A percentile compares a stretch with the other conserved stretches of the same genome.
These are phyloP conservation scores for Germaria angustata DNA, from an alignment of 2,888 invertebrate genomes.

Conservation along the genomic window DNA sequence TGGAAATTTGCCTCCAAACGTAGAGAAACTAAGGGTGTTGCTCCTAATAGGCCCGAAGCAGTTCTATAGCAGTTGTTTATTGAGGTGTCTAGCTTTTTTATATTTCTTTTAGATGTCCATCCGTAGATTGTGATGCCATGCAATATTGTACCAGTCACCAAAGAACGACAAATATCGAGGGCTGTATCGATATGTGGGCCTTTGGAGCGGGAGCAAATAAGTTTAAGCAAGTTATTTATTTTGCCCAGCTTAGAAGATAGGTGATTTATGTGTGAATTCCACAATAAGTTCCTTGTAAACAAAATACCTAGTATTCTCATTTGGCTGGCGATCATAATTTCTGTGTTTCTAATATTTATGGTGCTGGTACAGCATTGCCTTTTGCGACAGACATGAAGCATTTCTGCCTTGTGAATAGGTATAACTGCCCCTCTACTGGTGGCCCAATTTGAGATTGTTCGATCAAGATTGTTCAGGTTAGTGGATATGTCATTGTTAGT, in stretches of 20 bases:
- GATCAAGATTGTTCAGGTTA: not conserved
- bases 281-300: slow-evolving; percentile 3
- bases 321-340: not conserved
- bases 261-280: not conserved
- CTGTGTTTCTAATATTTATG: not conserved
- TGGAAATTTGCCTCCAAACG: no score
- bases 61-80: no score
- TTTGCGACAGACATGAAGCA: not conserved
- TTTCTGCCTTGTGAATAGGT: not conserved
- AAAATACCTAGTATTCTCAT: slow-evolving; percentile 3
- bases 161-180: slow-evolving; percentile 29
- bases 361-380: not conserved
- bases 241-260: not conserved
- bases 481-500: no score
- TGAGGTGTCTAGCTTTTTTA: no score
- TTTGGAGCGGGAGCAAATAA: not conserved
- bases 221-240: slow-evolving; percentile 1
- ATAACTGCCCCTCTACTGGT: not conserved
- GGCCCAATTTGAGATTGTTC: not conserved
- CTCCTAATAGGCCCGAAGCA: no score
- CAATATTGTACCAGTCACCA: slow-evolving; percentile 6
- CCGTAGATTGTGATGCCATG: slow-evolving; percentile 44
- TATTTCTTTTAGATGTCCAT: no score
- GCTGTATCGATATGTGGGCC: slow-evolving; percentile 1
- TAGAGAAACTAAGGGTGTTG: no score